Base-by-base conservation (phyloP, 2,888 invertebrate genomes). In the Nomada ruficornis region DNA sequence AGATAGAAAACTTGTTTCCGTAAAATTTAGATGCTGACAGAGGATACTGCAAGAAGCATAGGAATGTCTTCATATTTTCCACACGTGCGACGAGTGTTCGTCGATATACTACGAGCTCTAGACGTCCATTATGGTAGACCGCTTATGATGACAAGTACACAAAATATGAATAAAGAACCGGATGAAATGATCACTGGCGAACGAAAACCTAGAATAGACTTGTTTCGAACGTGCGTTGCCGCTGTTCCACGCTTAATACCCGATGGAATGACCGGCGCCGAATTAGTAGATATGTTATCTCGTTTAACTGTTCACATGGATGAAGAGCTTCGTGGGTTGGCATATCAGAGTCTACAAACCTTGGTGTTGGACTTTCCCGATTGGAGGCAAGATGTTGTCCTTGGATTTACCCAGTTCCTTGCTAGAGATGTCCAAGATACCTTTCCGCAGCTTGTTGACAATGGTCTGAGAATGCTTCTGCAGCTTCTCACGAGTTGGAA, bases 21-120 rank as follows among this genome's bases (percentile, higher is more conserved):
- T 79, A 36, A 54, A 77, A 78, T 68, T 54, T 86, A 95, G 95
- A 98, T 98, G 96, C 93, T 99, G 70, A 99, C 99, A 0, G 99
- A 99, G 90, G 98, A 99, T 91, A 98, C 98, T 0, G 99, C 99
- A 0, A 96, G 98, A 78, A 98, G 98, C 84, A 99, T 99, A 88
- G 99, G 99, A 64, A 98, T 99, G 96, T 98, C 98, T 59, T 97
- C 98, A 0, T 99, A 99, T 93, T 99, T 99, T 93, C 98, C 98
- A 0, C 98, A 98, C 91, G 99, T 99, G 1, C 95, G 99, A 47
- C 96, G 99, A 87, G 98, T 99, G 0, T 97, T 99, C 93, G 99
- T 98, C 44, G 98, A 98, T 90, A 99, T 99, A 74, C 94, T 99
- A 72, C 95, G 98, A 62, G 98, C 99, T 0, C 94, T 99, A 64